These are phyloP conservation scores for Carpatolechia fugitivella DNA, from an alignment of 2,888 invertebrate genomes.

Conservation along the genomic window DNA sequence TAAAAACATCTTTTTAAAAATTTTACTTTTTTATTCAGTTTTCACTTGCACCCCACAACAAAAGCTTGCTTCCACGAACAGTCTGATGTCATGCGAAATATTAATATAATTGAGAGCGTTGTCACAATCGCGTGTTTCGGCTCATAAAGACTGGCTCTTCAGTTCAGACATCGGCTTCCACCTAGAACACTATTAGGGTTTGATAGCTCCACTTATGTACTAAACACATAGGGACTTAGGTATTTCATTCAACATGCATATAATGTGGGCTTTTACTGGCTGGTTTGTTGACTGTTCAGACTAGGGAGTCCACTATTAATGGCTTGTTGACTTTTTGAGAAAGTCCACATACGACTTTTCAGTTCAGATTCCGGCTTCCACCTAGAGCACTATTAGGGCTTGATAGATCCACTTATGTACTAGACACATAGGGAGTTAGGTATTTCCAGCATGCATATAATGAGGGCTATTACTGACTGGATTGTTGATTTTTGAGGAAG, in stretches of 20 bases:
- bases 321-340: no score
- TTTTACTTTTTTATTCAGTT: neutral
- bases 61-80: neutral
- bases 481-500: no score
- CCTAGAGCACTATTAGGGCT: neutral
- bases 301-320: no score
- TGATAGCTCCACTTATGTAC: neutral
- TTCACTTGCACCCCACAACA: neutral
- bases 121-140: neutral
- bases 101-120: neutral
- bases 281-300: no score
- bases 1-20: no score
- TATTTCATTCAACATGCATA: no score
- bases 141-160: neutral
- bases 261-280: no score
- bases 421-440: neutral
- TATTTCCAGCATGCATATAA: no score
- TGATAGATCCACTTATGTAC: neutral
- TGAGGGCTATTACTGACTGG: no score
- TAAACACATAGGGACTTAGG: neutral
- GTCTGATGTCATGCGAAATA: conserved; percentile 5
- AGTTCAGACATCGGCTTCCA: neutral
- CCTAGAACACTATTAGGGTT: neutral
- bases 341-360: no score
- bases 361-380: neutral